These are phyloP conservation scores for Chloebia gouldiae DNA, from an alignment of 2,113 vertebrate species.

Conservation along the genomic window DNA sequence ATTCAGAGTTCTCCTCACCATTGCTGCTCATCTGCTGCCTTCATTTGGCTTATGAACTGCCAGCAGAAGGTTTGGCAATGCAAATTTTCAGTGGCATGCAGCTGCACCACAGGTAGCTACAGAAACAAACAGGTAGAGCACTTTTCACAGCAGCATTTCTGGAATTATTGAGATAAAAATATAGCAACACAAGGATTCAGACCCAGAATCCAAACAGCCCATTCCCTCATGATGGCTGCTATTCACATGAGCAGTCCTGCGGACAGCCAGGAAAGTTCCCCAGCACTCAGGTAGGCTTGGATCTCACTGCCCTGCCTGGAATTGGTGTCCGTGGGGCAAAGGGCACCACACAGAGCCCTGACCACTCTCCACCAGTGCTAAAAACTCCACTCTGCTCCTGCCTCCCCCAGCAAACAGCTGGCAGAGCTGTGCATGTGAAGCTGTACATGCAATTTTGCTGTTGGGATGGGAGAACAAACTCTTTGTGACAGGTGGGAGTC, in stretches of 20 bases:
- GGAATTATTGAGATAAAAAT: neutral
- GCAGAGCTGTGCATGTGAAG: neutral
- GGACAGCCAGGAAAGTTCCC: neutral
- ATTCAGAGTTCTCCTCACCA: neutral
- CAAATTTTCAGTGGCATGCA: neutral
- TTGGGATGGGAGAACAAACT: neutral
- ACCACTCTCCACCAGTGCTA: rapidly evolving
- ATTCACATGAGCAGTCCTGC: neutral
- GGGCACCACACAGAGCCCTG: neutral
- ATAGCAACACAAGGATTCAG: neutral
- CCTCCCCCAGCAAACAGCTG: neutral
- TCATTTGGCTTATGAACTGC: neutral
- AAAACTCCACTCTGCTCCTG: neutral
- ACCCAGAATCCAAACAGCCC: neutral
- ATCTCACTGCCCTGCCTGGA: rapidly evolving
- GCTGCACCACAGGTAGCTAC: constrained; percentile 8
- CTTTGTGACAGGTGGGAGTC: constrained; percentile 1
- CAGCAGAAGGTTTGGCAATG: constrained; percentile 20
- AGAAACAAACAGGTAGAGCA: constrained; percentile 37
- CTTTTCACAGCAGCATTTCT: constrained; percentile 18
- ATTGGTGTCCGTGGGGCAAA: rapidly evolving
- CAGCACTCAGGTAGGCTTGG: neutral
- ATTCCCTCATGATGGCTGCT: neutral
- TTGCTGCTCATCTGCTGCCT: neutral
- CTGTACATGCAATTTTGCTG: neutral